A percentile compares a stretch with the other conserved stretches of the same genome.
Conservation (phyloP, 2,797 vertebrate genomes). For the Acropternis orthonyx region DNA sequence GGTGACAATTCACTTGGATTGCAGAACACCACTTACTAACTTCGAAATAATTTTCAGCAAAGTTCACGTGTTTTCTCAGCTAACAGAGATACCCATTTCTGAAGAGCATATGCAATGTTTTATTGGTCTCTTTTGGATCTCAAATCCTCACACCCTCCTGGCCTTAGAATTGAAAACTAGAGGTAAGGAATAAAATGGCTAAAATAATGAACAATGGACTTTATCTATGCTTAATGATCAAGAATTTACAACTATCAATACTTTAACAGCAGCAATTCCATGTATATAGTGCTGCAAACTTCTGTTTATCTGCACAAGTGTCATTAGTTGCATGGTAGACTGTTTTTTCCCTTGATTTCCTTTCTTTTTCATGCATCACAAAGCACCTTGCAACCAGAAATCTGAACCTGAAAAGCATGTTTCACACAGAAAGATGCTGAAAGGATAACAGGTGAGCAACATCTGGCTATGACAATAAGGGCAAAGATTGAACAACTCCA, state of each 20-base stretch:
- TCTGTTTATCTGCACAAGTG: neutral
- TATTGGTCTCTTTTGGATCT: neutral
- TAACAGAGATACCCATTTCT: neutral
- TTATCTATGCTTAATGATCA: neutral
- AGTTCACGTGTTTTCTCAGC: neutral
- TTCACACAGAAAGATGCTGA: neutral
- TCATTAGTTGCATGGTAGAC: neutral
- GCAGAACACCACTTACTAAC: neutral
- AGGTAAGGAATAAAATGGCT: neutral
- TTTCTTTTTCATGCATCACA: neutral
- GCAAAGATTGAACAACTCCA: neutral
- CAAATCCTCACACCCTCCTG: fast-evolving
- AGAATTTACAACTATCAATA: neutral
- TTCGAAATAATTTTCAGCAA: neutral
- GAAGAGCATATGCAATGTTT: neutral
- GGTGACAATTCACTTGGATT: neutral
- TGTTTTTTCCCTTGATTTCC: neutral
- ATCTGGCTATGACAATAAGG: neutral
- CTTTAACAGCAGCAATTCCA: neutral
- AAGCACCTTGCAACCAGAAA: neutral
- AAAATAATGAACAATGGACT: neutral
- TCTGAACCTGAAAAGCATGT: fast-evolving
- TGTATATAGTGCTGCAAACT: neutral
- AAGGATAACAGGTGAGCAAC: neutral
- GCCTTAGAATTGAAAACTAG: neutral